These are phyloP conservation scores for Lamellibrachia columna DNA, from an alignment of 2,888 invertebrate genomes.

Conservation along the genomic window DNA sequence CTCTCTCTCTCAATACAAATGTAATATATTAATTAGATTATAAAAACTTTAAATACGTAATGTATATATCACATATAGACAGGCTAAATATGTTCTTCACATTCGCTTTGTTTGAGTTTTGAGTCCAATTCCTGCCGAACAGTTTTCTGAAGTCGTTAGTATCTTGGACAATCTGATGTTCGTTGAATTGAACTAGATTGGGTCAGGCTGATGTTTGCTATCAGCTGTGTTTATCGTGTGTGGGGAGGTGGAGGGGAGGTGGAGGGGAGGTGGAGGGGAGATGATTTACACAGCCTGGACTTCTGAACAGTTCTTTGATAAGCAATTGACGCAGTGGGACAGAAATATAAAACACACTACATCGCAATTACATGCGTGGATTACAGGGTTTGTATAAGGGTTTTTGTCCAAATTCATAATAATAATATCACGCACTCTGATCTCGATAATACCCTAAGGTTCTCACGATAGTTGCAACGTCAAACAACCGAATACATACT, in stretches of 20 bases:
- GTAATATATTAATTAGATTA: too few relatives aligned
- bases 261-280: neutral
- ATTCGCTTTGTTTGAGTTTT: too few relatives aligned
- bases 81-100: too few relatives aligned
- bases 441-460: too few relatives aligned
- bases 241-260: neutral
- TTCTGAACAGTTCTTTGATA: neutral
- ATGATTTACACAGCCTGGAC: neutral
- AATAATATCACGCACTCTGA: too few relatives aligned
- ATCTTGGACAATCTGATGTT: neutral
- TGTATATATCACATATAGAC: too few relatives aligned
- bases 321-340: neutral
- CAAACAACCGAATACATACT: too few relatives aligned
- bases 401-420: neutral
- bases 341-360: neutral
- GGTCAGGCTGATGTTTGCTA: neutral
- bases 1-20: too few relatives aligned
- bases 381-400: neutral
- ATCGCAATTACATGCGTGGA: neutral
- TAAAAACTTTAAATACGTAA: too few relatives aligned
- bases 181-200: neutral
- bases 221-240: neutral
- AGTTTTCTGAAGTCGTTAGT: neutral
- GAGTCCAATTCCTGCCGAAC: neutral
- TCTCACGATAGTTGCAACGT: too few relatives aligned